Conservation (phyloP, 2,113 vertebrate species). For the Aythya baeri region DNA sequence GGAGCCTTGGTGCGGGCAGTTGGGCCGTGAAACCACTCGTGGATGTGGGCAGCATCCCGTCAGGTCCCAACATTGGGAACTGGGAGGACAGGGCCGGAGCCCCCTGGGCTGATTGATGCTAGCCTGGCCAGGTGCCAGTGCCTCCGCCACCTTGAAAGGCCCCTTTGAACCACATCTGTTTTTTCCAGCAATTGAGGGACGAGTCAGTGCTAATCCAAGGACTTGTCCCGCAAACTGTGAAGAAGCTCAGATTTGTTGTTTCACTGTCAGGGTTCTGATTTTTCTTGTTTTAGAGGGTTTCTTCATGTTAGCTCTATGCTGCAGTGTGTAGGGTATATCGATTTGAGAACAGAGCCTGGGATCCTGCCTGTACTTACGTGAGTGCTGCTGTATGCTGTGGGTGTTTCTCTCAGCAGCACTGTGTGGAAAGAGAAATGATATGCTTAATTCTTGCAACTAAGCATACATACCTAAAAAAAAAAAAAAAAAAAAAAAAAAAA, state of each 20-base stretch:
- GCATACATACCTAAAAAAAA: background rate
- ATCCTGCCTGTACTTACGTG: background rate
- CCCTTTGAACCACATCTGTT: conserved; percentile 61
- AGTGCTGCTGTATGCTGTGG: background rate
- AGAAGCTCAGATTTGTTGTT: background rate
- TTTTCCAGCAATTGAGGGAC: conserved; percentile 14
- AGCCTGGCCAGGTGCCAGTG: background rate
- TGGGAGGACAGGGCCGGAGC: background rate
- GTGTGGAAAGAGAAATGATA: background rate
- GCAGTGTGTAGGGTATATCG: background rate
- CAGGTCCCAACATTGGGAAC: background rate
- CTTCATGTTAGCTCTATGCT: background rate
- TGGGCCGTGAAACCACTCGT: fast-evolving
- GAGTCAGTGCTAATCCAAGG: background rate
- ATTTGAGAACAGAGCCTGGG: background rate
- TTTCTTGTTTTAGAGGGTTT: background rate
- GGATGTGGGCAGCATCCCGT: fast-evolving
- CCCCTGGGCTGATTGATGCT: conserved; percentile 3
- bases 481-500: fast-evolving
- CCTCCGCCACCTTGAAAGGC: background rate
- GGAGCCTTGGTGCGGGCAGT: fast-evolving
- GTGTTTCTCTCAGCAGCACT: background rate
- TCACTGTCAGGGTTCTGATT: background rate
- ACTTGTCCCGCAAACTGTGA: background rate
- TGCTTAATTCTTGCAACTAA: background rate